Conservation (phyloP, 1,140 invertebrate species). For the Chrysomallon squamiferum region DNA sequence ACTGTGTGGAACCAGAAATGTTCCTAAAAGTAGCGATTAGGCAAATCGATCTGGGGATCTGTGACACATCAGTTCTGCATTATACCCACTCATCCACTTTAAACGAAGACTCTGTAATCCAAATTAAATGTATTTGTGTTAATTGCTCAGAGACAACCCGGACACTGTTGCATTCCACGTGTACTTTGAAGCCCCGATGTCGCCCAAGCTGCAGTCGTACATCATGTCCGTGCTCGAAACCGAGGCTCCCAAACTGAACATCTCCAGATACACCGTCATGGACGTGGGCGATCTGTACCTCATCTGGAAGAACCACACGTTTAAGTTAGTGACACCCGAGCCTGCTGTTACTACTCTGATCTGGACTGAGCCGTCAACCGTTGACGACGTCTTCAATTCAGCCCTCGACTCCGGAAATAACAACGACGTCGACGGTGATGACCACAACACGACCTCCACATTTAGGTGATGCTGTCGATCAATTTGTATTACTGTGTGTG, state of each 20-base stretch:
- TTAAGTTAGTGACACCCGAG: constrained; percentile 1
- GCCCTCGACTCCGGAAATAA: not conserved
- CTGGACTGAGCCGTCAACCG: not conserved
- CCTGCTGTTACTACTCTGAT: not conserved
- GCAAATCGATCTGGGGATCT: too few relatives aligned
- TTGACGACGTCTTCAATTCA: not conserved
- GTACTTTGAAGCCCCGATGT: not conserved
- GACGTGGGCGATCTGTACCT: constrained; percentile 8
- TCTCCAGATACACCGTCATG: not conserved
- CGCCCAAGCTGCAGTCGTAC: not conserved
- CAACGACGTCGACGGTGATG: not conserved
- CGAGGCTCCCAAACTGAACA: constrained; percentile 6
- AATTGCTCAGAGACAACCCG: not conserved
- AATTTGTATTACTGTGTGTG: not conserved
- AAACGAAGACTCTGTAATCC: too few relatives aligned
- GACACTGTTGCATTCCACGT: not conserved
- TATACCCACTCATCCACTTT: too few relatives aligned
- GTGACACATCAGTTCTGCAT: too few relatives aligned
- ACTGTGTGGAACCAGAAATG: too few relatives aligned
- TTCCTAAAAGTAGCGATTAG: too few relatives aligned
- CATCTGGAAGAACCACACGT: not conserved
- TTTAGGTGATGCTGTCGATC: too few relatives aligned
- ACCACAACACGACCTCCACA: not conserved
- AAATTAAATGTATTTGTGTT: too few relatives aligned
- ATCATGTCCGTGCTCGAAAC: not conserved